phyloP scores from a whole-genome alignment of 1,140 invertebrate genomes.

The Bathynomus jamesi region DNA sequence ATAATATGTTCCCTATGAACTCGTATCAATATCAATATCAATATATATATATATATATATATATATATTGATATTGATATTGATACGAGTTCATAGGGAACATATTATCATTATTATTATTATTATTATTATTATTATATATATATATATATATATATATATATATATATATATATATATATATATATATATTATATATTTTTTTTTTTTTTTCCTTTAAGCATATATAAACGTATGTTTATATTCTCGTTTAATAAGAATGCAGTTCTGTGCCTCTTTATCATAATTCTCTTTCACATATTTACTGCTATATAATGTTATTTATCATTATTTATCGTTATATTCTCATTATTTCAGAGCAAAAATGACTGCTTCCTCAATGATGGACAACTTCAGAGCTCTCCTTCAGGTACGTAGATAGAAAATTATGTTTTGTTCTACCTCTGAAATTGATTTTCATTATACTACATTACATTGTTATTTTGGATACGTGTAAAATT shows the following conservation, averaged over 20 bases:
- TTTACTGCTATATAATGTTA: too few species aligned
- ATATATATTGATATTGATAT: background rate
- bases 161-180: too few species aligned
- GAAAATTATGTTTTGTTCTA: too few species aligned
- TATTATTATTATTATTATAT: conserved; percentile 6
- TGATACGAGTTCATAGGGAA: background rate
- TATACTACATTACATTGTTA: too few species aligned
- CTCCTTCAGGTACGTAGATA: conserved; percentile 34
- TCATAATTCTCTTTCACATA: too few species aligned
- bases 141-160: background rate
- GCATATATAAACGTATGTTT: too few species aligned
- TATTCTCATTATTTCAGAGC: background rate
- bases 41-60: background rate
- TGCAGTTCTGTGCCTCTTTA: too few species aligned
- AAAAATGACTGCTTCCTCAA: conserved; percentile 32
- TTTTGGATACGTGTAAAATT: too few species aligned
- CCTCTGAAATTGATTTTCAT: too few species aligned
- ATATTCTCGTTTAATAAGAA: too few species aligned
- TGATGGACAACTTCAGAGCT: conserved; percentile 36
- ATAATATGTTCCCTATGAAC: background rate
- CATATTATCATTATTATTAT: conserved; percentile 6
- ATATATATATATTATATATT: too few species aligned
- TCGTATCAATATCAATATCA: background rate
- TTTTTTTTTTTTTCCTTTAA: too few species aligned
- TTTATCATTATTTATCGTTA: background rate